Evolutionary conservation across 2,797 vertebrate species (phyloP).

Genomic region (Smutsia gigantea): DNA sequence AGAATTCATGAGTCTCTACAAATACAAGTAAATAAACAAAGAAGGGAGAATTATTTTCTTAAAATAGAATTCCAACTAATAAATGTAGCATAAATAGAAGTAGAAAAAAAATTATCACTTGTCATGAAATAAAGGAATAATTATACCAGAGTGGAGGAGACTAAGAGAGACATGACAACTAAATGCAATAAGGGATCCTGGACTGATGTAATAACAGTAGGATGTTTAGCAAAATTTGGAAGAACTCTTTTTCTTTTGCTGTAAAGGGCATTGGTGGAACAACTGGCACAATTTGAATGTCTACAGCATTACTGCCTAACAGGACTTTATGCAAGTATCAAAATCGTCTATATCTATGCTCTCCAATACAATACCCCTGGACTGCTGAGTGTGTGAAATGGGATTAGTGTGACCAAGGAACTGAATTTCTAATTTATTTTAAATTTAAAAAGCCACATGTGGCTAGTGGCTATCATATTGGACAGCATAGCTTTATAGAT

Average conservation of each 20-base stretch:
- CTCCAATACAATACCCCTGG: neutral
- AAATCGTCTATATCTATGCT: neutral
- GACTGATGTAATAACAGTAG: neutral
- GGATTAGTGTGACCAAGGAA: neutral
- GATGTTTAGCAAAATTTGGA: neutral
- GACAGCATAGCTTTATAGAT: neutral
- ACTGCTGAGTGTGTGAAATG: neutral
- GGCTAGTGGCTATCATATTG: too few species aligned
- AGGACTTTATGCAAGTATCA: neutral
- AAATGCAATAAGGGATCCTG: neutral
- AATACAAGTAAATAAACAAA: slow-evolving; percentile 11
- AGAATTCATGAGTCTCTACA: neutral
- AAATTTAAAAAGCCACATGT: slow-evolving; percentile 21
- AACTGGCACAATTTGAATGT: neutral
- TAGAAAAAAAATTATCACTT: neutral
- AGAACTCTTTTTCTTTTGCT: neutral
- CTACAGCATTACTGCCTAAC: neutral
- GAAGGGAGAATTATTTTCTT: neutral
- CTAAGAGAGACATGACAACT: neutral
- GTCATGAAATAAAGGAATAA: slow-evolving; percentile 19
- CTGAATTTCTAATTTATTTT: slow-evolving; percentile 32
- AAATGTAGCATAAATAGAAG: neutral
- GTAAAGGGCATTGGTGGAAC: neutral
- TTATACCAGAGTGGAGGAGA: neutral
- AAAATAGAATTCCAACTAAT: neutral